These are phyloP conservation scores for Cottoperca gobio DNA, from an alignment of 2,797 vertebrate genomes.

Conservation along the genomic window DNA sequence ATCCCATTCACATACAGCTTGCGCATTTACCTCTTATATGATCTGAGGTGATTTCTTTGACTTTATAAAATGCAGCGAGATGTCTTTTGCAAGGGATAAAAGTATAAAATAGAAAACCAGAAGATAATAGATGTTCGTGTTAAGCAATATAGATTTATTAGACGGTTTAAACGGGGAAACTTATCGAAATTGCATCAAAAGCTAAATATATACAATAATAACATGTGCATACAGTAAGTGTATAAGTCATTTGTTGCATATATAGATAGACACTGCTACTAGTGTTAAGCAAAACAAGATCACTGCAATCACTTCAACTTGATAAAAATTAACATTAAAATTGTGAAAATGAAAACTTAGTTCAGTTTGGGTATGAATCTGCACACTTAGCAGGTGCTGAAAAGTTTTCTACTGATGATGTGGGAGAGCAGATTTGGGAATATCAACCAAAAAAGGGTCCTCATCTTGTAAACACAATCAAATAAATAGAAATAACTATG, in stretches of 20 bases:
- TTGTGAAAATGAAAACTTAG: background rate
- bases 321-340: background rate
- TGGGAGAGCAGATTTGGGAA: background rate
- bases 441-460: background rate
- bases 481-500: too few relatives aligned
- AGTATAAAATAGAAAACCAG: background rate
- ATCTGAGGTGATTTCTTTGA: slow-evolving; percentile 10
- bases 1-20: slow-evolving; percentile 55
- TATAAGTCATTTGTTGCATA: background rate
- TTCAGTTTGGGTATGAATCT: background rate
- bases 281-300: background rate
- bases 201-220: too few relatives aligned
- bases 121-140: background rate
- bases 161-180: background rate
- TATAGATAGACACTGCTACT: background rate
- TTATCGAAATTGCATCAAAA: background rate
- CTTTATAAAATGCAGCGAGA: background rate
- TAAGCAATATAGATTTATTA: background rate
- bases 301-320: background rate
- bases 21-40: slow-evolving; percentile 32
- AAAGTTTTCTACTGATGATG: background rate
- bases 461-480: background rate
- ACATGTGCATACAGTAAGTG: background rate
- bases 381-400: background rate
- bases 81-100: background rate